Base-by-base conservation (phyloP, 1,140 invertebrate species). In the Anadara kagoshimensis region DNA sequence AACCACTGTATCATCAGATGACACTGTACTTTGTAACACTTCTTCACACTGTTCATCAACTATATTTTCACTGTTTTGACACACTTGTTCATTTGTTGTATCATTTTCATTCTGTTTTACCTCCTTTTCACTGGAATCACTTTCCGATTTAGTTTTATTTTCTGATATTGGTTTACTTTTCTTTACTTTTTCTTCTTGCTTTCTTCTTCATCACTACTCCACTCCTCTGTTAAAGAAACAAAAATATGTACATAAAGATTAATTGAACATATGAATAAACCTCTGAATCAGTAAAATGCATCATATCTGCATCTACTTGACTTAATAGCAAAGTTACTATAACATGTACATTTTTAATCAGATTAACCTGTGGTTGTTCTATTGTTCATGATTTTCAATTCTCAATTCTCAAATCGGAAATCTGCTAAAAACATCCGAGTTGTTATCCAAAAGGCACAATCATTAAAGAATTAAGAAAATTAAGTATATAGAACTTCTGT, bases 161-260 rank as follows among this genome's bases (percentile, higher is more conserved):
- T 49, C 62, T n/a, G 12, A 1, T 57, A 57, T 12, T 57, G 54
- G 54, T 29, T 49, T 49, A 57, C 22, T 3, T 57, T n/a, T 2
- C 12, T 24, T 29, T 36, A 36, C 29, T 36, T 36, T 36, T 43
- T 47, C 43, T 45, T 14, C 22, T 64, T 43, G 5, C 11, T n/a
- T 5, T 49, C 36, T 68, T 76, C 69, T 54, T 77, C 80, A 58
- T 80, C 79, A 36, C 75, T 74, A 69, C 77, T 78, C 77, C 77
- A 78, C 41, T 80, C 76, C 66, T 83, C 81, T 76, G 62, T 12
- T 70, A 59, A 47, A 4, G 63, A 45, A 29, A 26, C 24, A 43
- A 71, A n/a, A 64, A 20, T 36, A 53, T 36, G 7, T 18, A 0
- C 36, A 18, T 16, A n/a, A 14, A 47, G 7, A 18, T 12, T 41